Percentiles rank a stretch among this genome's conserved stretches.
Conservation (phyloP, 2,113 vertebrate genomes). For the Megaptera novaeangliae region DNA sequence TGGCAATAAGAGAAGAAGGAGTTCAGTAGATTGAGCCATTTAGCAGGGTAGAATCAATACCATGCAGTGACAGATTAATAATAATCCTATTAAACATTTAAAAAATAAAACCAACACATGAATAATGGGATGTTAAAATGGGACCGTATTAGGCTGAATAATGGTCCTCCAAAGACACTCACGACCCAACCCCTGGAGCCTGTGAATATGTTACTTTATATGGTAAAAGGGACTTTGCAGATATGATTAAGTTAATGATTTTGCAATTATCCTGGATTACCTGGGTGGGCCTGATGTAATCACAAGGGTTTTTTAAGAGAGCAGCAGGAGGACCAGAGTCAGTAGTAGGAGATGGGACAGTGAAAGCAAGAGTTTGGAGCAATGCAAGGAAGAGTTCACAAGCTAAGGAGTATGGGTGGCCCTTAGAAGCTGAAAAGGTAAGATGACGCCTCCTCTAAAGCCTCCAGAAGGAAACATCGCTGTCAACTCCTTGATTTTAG, state of each 20-base stretch:
- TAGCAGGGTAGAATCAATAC: background rate
- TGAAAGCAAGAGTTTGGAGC: background rate
- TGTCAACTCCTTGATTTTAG: background rate
- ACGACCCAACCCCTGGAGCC: background rate
- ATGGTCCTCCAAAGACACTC: background rate
- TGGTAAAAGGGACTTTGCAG: background rate
- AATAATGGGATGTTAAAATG: background rate
- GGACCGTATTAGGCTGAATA: background rate
- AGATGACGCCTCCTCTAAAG: background rate
- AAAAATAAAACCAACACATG: background rate
- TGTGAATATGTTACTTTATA: background rate
- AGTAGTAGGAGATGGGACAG: background rate
- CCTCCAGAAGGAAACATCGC: background rate
- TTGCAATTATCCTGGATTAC: background rate
- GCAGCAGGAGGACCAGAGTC: background rate
- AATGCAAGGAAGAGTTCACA: background rate
- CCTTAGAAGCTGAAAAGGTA: background rate
- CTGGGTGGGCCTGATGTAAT: background rate
- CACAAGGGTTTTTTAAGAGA: background rate
- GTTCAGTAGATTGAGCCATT: background rate
- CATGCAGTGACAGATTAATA: background rate
- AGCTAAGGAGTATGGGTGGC: background rate
- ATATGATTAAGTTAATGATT: background rate
- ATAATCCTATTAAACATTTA: background rate
- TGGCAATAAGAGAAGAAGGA: background rate